phyloP scores from a whole-genome alignment of 2,797 vertebrate species.

The Botia kubotai region DNA sequence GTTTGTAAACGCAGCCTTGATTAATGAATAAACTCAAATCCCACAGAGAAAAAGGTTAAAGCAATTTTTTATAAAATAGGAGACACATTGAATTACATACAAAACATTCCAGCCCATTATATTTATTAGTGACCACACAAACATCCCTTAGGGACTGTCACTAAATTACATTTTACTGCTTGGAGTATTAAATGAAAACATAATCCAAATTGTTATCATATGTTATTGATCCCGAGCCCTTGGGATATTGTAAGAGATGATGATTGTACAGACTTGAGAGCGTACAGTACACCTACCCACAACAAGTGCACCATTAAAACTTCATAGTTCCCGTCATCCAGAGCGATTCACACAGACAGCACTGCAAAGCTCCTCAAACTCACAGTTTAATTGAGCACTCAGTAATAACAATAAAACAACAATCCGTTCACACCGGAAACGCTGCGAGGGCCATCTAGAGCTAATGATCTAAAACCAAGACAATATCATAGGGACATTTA shows the following conservation, averaged over 20 bases:
- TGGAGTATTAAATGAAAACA: constrained; percentile 23
- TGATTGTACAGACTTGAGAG: not conserved
- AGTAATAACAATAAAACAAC: constrained; percentile 35
- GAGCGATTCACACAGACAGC: constrained; percentile 29
- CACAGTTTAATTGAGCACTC: constrained; percentile 37
- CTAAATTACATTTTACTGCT: not conserved
- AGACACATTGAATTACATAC: not conserved
- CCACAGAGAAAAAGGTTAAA: no score
- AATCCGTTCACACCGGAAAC: constrained; percentile 12
- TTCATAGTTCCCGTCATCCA: constrained; percentile 13
- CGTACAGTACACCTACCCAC: constrained; percentile 24
- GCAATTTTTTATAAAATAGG: no score
- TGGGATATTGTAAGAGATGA: constrained; percentile 9
- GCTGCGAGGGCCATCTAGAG: constrained; percentile 27
- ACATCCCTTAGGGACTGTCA: not conserved
- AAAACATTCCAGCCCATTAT: not conserved
- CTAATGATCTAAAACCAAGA: constrained; percentile 49
- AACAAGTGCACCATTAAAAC: constrained; percentile 21
- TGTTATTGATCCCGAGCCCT: constrained; percentile 40
- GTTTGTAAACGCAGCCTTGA: no score
- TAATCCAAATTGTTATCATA: constrained; percentile 36
- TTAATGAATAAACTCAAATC: no score
- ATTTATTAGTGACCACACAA: constrained; percentile 8
- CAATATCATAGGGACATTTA: constrained; percentile 47
- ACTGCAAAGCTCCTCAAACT: constrained; percentile 10